These are phyloP conservation scores for Drosophila emarginata DNA, from an alignment of 2,888 invertebrate species.

Conservation along the genomic window DNA sequence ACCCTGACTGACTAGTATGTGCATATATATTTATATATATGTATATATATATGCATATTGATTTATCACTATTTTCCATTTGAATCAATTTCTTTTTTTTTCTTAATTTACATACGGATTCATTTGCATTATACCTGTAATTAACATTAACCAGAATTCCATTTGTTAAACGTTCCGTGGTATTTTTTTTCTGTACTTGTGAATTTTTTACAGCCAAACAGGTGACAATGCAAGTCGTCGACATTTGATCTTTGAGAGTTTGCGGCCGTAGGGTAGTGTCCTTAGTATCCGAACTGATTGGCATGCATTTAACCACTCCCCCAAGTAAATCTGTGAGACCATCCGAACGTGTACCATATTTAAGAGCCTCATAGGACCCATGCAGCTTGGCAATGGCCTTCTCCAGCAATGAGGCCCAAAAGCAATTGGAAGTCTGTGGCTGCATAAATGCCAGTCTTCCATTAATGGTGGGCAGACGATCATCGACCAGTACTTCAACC, in stretches of 20 bases:
- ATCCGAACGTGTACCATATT: constrained; percentile 94
- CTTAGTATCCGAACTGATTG: constrained; percentile 83
- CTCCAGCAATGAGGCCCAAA: constrained; percentile 94
- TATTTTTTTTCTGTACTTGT: constrained; percentile 83
- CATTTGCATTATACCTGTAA: constrained; percentile 83
- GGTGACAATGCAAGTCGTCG: constrained; percentile 93
- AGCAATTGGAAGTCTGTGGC: constrained; percentile 90
- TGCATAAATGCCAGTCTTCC: constrained; percentile 94
- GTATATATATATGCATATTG: background rate
- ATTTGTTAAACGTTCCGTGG: constrained; percentile 85
- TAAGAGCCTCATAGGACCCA: constrained; percentile 95
- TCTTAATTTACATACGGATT: background rate
- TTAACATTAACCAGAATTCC: constrained; percentile 91
- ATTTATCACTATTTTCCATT: background rate
- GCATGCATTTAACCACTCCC: constrained; percentile 92
- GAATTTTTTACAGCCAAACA: constrained; percentile 84
- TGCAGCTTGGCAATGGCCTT: constrained; percentile 98
- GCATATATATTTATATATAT: too few species aligned
- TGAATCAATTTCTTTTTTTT: background rate
- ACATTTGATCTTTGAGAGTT: constrained; percentile 87
- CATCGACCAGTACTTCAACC: constrained; percentile 95
- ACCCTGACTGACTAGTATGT: background rate
- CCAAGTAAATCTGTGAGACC: constrained; percentile 94
- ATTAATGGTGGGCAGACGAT: constrained; percentile 93
- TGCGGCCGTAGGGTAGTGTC: constrained; percentile 86